These are phyloP conservation scores for Lepidothrix coronata DNA, from an alignment of 2,113 vertebrate species.

Conservation along the genomic window DNA sequence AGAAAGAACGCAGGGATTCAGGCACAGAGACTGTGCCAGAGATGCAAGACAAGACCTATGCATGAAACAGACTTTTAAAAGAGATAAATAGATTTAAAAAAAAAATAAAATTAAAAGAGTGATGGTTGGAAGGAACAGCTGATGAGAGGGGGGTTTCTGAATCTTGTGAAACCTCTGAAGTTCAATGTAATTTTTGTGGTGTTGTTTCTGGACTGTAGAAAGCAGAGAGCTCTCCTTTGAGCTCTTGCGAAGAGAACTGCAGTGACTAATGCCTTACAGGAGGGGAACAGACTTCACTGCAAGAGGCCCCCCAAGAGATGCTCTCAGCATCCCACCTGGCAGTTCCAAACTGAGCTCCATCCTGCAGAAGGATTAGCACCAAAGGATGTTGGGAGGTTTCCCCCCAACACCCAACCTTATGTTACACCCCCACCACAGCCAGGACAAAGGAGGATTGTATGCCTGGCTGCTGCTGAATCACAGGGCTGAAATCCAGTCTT, in stretches of 20 bases:
- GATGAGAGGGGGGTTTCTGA: not conserved
- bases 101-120: not conserved
- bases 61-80: not conserved
- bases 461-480: not conserved
- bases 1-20: not conserved
- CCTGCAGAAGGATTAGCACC: not conserved
- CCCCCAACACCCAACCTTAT: not conserved
- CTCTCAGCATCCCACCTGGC: not conserved
- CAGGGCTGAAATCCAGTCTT: not conserved
- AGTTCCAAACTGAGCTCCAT: not conserved
- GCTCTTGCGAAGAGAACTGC: rapidly evolving
- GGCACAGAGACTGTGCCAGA: not conserved
- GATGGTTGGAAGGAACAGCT: not conserved
- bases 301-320: not conserved
- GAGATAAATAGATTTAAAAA: not conserved
- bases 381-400: not conserved
- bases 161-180: not conserved
- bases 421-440: rapidly evolving
- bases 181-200: not conserved
- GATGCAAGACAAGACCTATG: not conserved
- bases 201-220: not conserved
- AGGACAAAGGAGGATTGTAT: not conserved
- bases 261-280: not conserved
- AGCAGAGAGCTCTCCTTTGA: not conserved
- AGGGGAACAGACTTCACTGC: not conserved